These are phyloP conservation scores for Atherinosoma microstoma DNA, from an alignment of 2,797 vertebrate genomes.

Conservation along the genomic window DNA sequence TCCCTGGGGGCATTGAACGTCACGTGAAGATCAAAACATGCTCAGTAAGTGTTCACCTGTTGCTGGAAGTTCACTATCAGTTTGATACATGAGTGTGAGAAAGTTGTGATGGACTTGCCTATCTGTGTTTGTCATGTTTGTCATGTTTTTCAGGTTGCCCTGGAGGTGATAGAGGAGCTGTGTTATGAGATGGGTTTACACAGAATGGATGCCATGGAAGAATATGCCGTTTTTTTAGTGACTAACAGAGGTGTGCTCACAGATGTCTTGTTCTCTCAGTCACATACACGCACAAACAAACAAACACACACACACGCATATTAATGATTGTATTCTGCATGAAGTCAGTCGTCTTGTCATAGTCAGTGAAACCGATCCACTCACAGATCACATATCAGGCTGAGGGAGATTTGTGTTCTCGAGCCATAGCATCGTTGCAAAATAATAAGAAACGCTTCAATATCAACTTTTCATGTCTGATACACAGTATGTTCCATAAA, in stretches of 20 bases:
- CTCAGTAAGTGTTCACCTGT: slow-evolving; percentile 82
- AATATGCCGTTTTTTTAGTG: slow-evolving; percentile 93
- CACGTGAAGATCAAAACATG: slow-evolving; percentile 98
- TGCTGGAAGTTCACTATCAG: background rate
- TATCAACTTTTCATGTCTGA: background rate
- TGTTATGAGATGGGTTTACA: slow-evolving; percentile 95
- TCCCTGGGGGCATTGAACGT: slow-evolving; percentile 93
- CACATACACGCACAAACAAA: no score
- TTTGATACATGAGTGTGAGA: background rate
- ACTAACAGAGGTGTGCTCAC: slow-evolving; percentile 82
- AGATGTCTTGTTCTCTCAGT: background rate
- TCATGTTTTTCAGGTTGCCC: slow-evolving; percentile 85
- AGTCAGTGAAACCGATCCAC: background rate
- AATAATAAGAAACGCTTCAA: no score
- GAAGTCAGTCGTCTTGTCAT: background rate
- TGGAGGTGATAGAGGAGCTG: slow-evolving; percentile 93
- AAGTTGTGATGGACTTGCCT: background rate
- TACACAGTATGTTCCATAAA: background rate
- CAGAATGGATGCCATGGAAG: slow-evolving; percentile 87
- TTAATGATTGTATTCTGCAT: slow-evolving; percentile 6
- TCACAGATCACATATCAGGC: background rate
- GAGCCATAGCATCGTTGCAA: background rate
- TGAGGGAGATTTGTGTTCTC: background rate
- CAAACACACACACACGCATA: background rate
- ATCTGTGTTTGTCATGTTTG: slow-evolving; percentile 2